Evolutionary conservation across 2,113 vertebrate species (phyloP).

Genomic region (chimpanzee (Pan troglodytes)): NHGRI_mPanTro3-v2.1_pri NC_086015.1:180149001-180149500

Average conservation of each 20-base stretch:
- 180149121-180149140: neutral
- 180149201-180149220: neutral
- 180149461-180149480: neutral
- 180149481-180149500: neutral
- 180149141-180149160: neutral
- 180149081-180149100: conserved; percentile 6
- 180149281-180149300: neutral
- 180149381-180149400: neutral
- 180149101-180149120: conserved; percentile 20
- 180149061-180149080: neutral
- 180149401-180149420: neutral
- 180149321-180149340: neutral
- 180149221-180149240: neutral
- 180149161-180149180: neutral
- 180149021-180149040: neutral
- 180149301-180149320: neutral
- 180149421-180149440: neutral
- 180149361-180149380: neutral
- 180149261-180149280: neutral
- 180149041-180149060: conserved; percentile 26
- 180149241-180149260: neutral
- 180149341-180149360: neutral
- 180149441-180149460: neutral
- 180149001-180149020: neutral
- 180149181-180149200: neutral